phyloP scores from a whole-genome alignment of 2,797 vertebrate species.

The Brachyrhaphis roseni region DNA sequence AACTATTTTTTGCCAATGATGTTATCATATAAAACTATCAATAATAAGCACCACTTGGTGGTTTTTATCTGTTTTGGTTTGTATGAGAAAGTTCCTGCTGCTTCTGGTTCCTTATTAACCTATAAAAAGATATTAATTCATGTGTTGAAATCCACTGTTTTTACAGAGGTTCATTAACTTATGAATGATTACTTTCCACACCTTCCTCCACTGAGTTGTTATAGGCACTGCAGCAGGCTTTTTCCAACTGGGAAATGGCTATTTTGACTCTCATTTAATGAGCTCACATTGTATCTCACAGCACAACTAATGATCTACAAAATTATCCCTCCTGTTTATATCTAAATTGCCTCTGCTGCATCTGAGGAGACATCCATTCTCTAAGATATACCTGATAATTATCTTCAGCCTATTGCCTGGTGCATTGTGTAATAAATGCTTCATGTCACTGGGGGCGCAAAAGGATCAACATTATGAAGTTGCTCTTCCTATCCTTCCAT shows the following conservation, averaged over 20 bases:
- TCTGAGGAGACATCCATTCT: conserved; percentile 1
- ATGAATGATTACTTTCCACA: background rate
- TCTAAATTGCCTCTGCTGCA: conserved; percentile 9
- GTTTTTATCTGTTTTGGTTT: background rate
- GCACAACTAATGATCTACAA: conserved; percentile 11
- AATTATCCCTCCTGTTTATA: conserved; percentile 9
- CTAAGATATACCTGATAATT: conserved; percentile 7
- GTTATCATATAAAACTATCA: background rate
- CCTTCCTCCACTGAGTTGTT: background rate
- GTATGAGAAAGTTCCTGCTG: background rate
- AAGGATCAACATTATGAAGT: conserved; percentile 14
- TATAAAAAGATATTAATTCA: conserved; percentile 1
- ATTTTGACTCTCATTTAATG: conserved; percentile 3
- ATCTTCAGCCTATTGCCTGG: background rate
- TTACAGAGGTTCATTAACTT: background rate
- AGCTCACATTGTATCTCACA: conserved; percentile 12
- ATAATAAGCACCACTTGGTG: background rate
- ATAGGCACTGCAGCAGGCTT: background rate
- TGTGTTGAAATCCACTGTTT: background rate
- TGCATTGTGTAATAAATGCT: conserved; percentile 4
- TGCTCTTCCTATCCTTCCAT: conserved; percentile 2
- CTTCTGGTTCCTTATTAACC: background rate
- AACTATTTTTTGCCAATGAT: background rate
- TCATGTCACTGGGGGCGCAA: background rate
- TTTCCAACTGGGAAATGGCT: background rate